phyloP scores from a whole-genome alignment of 2,888 invertebrate genomes.

The Adela reaumurella region DNA sequence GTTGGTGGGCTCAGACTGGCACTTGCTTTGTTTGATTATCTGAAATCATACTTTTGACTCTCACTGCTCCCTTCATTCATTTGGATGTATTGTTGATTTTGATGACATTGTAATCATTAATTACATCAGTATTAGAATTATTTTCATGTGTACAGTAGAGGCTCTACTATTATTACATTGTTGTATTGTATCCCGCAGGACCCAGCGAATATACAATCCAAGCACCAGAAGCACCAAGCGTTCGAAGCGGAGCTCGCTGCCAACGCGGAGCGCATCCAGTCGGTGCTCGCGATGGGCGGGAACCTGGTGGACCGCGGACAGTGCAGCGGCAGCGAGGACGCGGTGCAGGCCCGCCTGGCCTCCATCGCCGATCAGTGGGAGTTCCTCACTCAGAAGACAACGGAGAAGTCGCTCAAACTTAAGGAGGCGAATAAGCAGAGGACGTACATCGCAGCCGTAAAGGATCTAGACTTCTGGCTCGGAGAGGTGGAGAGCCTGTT shows the following conservation, averaged over 20 bases:
- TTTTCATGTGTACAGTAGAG: too few species aligned
- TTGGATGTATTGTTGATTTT: too few species aligned
- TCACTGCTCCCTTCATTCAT: too few species aligned
- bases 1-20: too few species aligned
- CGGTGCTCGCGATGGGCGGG: slow-evolving; percentile 92
- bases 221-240: slow-evolving; percentile 99
- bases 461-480: slow-evolving; percentile 99
- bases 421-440: slow-evolving; percentile 99
- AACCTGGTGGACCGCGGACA: slow-evolving; percentile 93
- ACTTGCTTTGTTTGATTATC: too few species aligned
- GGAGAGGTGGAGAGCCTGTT: slow-evolving; percentile 96
- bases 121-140: too few species aligned
- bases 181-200: slow-evolving; percentile 47
- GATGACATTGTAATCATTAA: too few species aligned
- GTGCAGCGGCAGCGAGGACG: slow-evolving; percentile 97
- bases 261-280: slow-evolving; percentile 96
- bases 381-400: slow-evolving; percentile 94
- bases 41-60: too few species aligned
- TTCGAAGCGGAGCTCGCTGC: slow-evolving; percentile 99
- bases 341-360: slow-evolving; percentile 83
- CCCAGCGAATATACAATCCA: slow-evolving; percentile 95
- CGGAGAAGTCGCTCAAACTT: slow-evolving; percentile 95
- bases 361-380: slow-evolving; percentile 98
- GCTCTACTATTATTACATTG: too few species aligned
- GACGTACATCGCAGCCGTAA: slow-evolving; percentile 98